A percentile compares a stretch with the other conserved stretches of the same genome.
These are phyloP conservation scores for Choloepus didactylus DNA, from an alignment of 2,797 vertebrate species.

Conservation along the genomic window DNA sequence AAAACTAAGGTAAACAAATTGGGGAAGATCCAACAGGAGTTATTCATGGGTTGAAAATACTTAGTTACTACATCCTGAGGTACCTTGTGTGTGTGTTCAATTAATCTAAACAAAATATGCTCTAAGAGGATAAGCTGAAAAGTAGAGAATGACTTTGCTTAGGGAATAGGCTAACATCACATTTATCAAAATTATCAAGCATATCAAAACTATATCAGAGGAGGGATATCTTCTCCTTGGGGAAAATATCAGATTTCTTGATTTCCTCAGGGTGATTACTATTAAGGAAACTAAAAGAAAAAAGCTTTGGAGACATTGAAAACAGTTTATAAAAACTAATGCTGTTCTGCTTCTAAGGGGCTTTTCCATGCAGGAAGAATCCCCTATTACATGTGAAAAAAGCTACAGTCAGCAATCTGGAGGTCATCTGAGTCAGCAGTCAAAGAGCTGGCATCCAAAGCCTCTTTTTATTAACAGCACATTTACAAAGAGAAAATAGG, in stretches of 20 bases:
- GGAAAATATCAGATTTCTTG: background rate
- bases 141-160: background rate
- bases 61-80: background rate
- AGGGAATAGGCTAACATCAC: background rate
- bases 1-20: constrained; percentile 30
- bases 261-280: background rate
- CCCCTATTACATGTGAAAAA: background rate
- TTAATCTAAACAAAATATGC: background rate
- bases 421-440: background rate
- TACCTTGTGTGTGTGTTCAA: background rate
- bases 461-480: background rate
- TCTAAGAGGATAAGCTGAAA: background rate
- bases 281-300: background rate
- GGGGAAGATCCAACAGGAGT: background rate
- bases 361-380: background rate
- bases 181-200: background rate
- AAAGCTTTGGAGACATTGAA: background rate
- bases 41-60: background rate
- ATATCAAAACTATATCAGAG: background rate
- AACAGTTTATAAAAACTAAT: background rate
- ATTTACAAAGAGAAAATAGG: background rate
- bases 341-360: background rate
- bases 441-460: background rate
- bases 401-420: background rate
- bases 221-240: background rate